phyloP scores from a whole-genome alignment of 2,797 vertebrate genomes.

The Thalassophryne amazonica region DNA sequence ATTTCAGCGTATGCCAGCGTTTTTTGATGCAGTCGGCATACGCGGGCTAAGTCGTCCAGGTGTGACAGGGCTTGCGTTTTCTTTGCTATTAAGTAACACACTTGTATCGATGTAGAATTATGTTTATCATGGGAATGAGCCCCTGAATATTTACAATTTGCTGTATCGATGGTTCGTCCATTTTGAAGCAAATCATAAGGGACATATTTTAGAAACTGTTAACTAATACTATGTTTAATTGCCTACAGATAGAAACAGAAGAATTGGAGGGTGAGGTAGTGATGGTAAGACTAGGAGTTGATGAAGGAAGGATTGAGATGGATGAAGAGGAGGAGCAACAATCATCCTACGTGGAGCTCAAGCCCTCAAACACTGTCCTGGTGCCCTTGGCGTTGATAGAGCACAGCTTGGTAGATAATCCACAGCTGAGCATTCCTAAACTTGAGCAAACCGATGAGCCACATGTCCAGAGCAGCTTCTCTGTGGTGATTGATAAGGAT shows the following conservation, averaged over 20 bases:
- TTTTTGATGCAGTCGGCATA: too few relatives aligned
- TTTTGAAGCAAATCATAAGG: too few relatives aligned
- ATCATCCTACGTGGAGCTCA: slow-evolving; percentile 74
- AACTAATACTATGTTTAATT: neutral
- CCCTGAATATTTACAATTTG: too few relatives aligned
- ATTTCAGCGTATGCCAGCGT: too few relatives aligned
- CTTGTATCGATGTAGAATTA: too few relatives aligned
- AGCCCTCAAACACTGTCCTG: slow-evolving; percentile 75
- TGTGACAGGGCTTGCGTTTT: too few relatives aligned
- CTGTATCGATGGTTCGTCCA: too few relatives aligned
- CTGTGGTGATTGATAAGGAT: slow-evolving; percentile 86
- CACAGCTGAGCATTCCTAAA: slow-evolving; percentile 60
- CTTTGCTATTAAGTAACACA: too few relatives aligned
- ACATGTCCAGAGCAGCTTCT: slow-evolving; percentile 79
- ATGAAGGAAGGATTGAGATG: slow-evolving; percentile 58
- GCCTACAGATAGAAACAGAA: slow-evolving; percentile 61
- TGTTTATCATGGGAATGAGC: too few relatives aligned
- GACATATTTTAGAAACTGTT: too few relatives aligned
- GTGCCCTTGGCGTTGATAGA: slow-evolving; percentile 76
- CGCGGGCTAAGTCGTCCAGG: too few relatives aligned
- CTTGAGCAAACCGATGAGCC: slow-evolving; percentile 56
- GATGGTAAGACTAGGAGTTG: slow-evolving; percentile 71
- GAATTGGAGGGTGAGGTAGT: slow-evolving; percentile 70
- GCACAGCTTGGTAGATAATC: slow-evolving; percentile 58
- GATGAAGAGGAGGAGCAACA: slow-evolving; percentile 48